These are phyloP conservation scores for Emmelina monodactyla DNA, from an alignment of 2,888 invertebrate genomes.

Conservation along the genomic window DNA sequence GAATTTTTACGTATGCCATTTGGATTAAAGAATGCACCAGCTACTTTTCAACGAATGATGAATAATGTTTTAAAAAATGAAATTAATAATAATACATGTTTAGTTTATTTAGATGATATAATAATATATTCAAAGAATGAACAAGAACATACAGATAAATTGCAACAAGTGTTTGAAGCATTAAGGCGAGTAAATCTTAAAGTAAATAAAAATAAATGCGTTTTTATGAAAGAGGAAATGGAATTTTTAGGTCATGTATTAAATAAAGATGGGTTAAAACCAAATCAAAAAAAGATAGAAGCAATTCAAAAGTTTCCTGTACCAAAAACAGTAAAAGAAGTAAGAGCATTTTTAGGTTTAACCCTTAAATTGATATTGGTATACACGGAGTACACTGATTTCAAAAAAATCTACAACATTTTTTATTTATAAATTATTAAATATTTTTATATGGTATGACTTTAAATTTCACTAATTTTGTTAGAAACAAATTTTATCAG, in stretches of 20 bases:
- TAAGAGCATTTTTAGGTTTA: no score
- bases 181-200: slow-evolving; percentile 7
- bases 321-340: slow-evolving; percentile 11
- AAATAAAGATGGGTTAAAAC: slow-evolving; percentile 15
- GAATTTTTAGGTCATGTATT: slow-evolving; percentile 20
- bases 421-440: no score
- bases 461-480: no score
- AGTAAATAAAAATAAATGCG: slow-evolving; percentile 8
- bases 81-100: slow-evolving; percentile 12
- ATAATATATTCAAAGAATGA: slow-evolving; percentile 20
- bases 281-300: slow-evolving; percentile 11
- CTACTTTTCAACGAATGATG: slow-evolving; percentile 11
- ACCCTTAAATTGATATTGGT: no score
- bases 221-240: slow-evolving; percentile 15
- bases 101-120: slow-evolving; percentile 25
- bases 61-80: slow-evolving; percentile 2
- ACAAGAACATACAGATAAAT: slow-evolving; percentile 13
- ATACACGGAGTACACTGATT: no score
- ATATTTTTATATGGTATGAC: no score
- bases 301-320: slow-evolving; percentile 15
- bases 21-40: slow-evolving; percentile 14
- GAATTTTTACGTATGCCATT: slow-evolving; percentile 15
- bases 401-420: no score
- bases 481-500: no score
- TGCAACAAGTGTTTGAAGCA: slow-evolving; percentile 14